Evolutionary conservation across 2,797 vertebrate species (phyloP).

Genomic region (Anniella stebbinsi): DNA sequence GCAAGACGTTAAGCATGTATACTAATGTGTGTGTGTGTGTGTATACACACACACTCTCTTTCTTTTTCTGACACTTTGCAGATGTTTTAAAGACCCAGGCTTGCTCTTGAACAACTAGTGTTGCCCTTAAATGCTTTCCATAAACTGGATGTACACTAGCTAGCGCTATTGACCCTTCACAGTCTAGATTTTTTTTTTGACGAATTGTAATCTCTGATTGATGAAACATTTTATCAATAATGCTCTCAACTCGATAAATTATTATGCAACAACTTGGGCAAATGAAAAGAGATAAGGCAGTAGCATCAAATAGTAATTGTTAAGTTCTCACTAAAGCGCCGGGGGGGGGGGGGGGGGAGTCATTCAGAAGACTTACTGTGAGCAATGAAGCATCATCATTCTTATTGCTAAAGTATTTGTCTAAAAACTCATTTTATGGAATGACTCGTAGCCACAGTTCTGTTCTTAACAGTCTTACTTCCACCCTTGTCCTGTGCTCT

Average conservation of each 20-base stretch:
- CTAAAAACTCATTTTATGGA: not conserved
- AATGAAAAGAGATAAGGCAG: not conserved
- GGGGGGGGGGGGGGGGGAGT: not conserved
- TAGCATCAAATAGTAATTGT: conserved; percentile 3
- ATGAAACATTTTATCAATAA: not conserved
- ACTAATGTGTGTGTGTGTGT: too few species aligned
- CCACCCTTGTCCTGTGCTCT: conserved; percentile 8
- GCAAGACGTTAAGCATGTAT: not conserved
- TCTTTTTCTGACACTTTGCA: not conserved
- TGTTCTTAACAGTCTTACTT: not conserved
- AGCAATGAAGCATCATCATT: not conserved
- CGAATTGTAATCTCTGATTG: not conserved
- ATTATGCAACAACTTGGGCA: not conserved
- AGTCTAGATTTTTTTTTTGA: too few species aligned
- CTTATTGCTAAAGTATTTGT: not conserved
- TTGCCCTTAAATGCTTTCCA: not conserved
- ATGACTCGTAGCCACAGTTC: not conserved
- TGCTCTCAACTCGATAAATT: not conserved
- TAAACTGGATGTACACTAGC: not conserved
- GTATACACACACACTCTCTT: too few species aligned
- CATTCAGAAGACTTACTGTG: not conserved
- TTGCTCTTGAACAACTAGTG: not conserved
- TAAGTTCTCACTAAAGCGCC: not conserved
- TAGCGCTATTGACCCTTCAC: not conserved
- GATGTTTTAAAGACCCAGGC: not conserved